Conservation (phyloP, 2,888 invertebrate species). For the Plagodis pulveraria region DNA sequence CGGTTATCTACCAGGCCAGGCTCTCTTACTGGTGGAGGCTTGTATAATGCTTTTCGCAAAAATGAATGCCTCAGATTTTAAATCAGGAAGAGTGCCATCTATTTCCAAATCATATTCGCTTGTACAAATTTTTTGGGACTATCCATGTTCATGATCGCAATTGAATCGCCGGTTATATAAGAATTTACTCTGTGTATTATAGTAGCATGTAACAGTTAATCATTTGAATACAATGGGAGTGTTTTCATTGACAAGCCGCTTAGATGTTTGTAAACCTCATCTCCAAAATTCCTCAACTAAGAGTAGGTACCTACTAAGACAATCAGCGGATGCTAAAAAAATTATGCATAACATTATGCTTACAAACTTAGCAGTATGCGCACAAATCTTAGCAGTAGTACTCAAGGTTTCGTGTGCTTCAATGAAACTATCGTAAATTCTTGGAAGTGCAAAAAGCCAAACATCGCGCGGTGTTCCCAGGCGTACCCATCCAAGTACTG, state of each 20-base stretch:
- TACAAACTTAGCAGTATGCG: conserved; percentile 15
- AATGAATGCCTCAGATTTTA: no score
- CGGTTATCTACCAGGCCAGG: no score
- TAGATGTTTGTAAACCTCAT: conserved; percentile 28
- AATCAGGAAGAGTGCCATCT: no score
- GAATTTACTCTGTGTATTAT: background rate
- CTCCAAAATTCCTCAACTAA: conserved; percentile 22
- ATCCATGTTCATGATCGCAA: no score
- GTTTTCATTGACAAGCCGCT: conserved; percentile 19
- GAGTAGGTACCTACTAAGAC: conserved; percentile 4
- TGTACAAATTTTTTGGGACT: no score
- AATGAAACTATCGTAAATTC: background rate
- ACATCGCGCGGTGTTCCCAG: conserved; percentile 59
- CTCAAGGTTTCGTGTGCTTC: no score
- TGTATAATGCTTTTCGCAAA: no score
- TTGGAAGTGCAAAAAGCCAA: conserved; percentile 48
- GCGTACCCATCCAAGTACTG: conserved; percentile 68
- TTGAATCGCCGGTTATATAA: no score
- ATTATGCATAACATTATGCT: conserved; percentile 11
- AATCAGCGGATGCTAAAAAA: conserved; percentile 28
- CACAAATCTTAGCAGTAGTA: no score
- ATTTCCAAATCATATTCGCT: no score
- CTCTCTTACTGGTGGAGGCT: no score
- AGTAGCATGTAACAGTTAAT: conserved; percentile 8
- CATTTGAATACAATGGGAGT: conserved; percentile 30